Evolutionary conservation across 2,113 vertebrate genomes (phyloP).

Genomic region (Sphaerodactylus townsendi): DNA sequence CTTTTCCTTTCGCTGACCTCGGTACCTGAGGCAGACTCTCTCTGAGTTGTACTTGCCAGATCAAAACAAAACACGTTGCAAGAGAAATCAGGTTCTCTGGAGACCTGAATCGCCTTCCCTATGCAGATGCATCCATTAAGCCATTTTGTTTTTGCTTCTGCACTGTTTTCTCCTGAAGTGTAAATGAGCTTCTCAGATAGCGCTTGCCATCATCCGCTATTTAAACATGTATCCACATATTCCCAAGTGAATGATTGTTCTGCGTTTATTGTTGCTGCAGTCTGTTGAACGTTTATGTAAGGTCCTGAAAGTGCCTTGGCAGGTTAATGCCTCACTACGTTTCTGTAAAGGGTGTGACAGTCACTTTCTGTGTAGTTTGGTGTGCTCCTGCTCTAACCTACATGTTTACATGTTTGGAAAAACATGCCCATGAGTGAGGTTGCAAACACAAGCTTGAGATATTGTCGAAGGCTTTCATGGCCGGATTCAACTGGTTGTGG

Average conservation of each 20-base stretch:
- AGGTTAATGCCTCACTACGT: neutral
- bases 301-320: neutral
- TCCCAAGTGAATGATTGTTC: neutral
- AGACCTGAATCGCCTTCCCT: neutral
- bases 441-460: no score
- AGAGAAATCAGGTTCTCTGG: neutral
- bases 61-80: neutral
- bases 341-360: neutral
- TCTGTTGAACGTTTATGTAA: neutral
- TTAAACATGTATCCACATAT: neutral
- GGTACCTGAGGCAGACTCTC: neutral
- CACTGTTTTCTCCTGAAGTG: neutral
- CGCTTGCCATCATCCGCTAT: neutral
- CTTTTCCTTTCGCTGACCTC: neutral
- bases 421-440: no score
- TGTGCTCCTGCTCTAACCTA: neutral
- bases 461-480: no score
- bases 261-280: neutral
- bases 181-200: neutral
- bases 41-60: neutral
- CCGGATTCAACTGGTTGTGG: no score
- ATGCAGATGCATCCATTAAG: neutral
- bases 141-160: neutral
- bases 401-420: no score
- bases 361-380: neutral